Conservation (phyloP, 2,113 vertebrate genomes). For the Hippocampus abdominalis region DNA sequence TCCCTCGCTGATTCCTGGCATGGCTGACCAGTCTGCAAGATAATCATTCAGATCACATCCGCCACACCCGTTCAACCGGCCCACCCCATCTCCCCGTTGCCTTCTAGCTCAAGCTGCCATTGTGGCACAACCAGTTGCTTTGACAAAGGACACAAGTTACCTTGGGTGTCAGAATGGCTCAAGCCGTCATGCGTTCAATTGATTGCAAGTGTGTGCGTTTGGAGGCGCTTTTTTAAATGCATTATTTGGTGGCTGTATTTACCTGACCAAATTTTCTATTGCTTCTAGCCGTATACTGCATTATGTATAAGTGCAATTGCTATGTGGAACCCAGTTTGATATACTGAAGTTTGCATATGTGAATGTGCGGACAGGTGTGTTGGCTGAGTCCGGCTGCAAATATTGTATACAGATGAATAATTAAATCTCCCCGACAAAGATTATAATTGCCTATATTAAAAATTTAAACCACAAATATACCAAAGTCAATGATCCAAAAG, state of each 20-base stretch:
- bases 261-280: background rate
- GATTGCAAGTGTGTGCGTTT: constrained; percentile 38
- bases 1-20: background rate
- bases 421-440: too few species aligned
- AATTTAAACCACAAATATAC: background rate
- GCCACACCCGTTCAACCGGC: constrained; percentile 2
- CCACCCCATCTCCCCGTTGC: constrained; percentile 26
- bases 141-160: constrained; percentile 71
- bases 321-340: background rate
- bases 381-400: too few species aligned
- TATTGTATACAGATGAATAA: too few species aligned
- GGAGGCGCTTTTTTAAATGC: background rate
- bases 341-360: background rate
- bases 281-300: background rate
- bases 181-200: constrained; percentile 44
- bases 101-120: constrained; percentile 61
- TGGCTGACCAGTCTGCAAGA: background rate
- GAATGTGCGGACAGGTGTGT: background rate
- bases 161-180: constrained; percentile 57
- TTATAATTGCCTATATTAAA: background rate
- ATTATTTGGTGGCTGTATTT: background rate
- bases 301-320: background rate
- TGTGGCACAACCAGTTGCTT: constrained; percentile 57
- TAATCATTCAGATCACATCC: constrained; percentile 10
- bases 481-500: background rate